A percentile compares a stretch with the other conserved stretches of the same genome.
phyloP scores from a whole-genome alignment of 1,140 invertebrate species.

The Diabrotica undecimpunctata region DNA sequence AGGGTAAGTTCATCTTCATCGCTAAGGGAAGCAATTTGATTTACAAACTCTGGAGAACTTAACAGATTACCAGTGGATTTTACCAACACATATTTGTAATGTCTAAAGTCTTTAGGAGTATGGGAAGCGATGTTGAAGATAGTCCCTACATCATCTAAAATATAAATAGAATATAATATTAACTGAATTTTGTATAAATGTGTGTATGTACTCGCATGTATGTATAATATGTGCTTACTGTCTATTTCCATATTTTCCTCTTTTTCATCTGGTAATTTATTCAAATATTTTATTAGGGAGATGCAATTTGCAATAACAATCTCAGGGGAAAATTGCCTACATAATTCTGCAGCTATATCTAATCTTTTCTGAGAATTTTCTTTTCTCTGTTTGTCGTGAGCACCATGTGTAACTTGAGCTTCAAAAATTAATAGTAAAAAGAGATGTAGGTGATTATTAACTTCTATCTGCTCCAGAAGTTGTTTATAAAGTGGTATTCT shows the following conservation, averaged over 20 bases:
- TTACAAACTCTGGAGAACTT: conserved; percentile 64
- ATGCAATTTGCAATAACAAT: conserved; percentile 62
- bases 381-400: conserved; percentile 48
- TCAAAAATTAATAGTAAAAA: conserved; percentile 71
- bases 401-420: conserved; percentile 57
- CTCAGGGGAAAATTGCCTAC: conserved; percentile 61
- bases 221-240: conserved; percentile 12
- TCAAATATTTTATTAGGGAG: conserved; percentile 63
- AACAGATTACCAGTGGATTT: conserved; percentile 67
- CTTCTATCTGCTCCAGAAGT: conserved; percentile 67
- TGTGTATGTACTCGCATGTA: neutral
- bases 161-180: neutral
- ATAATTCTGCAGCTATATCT: conserved; percentile 67
- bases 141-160: conserved; percentile 43
- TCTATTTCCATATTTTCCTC: conserved; percentile 48
- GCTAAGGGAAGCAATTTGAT: conserved; percentile 53
- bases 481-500: conserved; percentile 76
- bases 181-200: too few species aligned
- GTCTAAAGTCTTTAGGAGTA: conserved; percentile 68
- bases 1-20: conserved; percentile 50
- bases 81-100: conserved; percentile 76
- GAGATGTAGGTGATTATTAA: conserved; percentile 70
- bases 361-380: conserved; percentile 44
- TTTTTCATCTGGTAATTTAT: conserved; percentile 62
- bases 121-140: conserved; percentile 61